Evolutionary conservation across 2,888 invertebrate genomes (phyloP).

Genomic region (Hypena proboscidalis): DNA sequence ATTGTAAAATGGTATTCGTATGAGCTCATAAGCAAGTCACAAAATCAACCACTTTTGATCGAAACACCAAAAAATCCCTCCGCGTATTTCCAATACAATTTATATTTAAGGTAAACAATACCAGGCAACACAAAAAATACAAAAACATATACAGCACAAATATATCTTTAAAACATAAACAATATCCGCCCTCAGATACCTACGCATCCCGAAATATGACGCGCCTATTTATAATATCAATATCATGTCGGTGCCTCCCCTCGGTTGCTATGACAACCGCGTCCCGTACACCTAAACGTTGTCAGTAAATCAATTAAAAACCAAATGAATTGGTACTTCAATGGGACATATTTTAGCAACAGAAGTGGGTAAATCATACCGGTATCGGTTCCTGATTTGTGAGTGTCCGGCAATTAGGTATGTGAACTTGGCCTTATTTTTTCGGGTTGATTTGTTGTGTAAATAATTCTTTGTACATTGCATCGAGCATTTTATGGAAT

Average conservation of each 20-base stretch:
- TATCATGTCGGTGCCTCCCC: constrained; percentile 58
- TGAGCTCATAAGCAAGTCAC: too few species aligned
- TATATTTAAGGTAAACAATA: not conserved
- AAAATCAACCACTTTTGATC: too few species aligned
- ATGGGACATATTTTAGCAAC: constrained; percentile 65
- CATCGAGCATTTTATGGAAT: too few species aligned
- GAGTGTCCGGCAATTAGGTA: constrained; percentile 41
- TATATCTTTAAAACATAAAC: constrained; percentile 32
- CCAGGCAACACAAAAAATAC: not conserved
- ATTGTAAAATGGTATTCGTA: too few species aligned
- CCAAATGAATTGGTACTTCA: constrained; percentile 45
- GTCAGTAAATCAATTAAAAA: constrained; percentile 44
- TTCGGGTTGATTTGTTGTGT: constrained; percentile 17
- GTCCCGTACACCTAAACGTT: constrained; percentile 44
- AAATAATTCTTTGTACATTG: not conserved
- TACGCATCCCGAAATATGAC: constrained; percentile 46
- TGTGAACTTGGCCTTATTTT: constrained; percentile 40
- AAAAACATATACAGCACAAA: not conserved
- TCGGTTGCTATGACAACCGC: constrained; percentile 62
- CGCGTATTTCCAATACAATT: too few species aligned
- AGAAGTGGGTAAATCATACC: constrained; percentile 69
- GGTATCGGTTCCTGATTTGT: constrained; percentile 63
- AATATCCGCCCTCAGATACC: constrained; percentile 35
- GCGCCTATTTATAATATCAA: constrained; percentile 55
- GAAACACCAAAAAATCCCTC: too few species aligned